A percentile compares a stretch with the other conserved stretches of the same genome.
phyloP scores from a whole-genome alignment of 1,140 invertebrate species.

The Tetramorium alpestre region DNA sequence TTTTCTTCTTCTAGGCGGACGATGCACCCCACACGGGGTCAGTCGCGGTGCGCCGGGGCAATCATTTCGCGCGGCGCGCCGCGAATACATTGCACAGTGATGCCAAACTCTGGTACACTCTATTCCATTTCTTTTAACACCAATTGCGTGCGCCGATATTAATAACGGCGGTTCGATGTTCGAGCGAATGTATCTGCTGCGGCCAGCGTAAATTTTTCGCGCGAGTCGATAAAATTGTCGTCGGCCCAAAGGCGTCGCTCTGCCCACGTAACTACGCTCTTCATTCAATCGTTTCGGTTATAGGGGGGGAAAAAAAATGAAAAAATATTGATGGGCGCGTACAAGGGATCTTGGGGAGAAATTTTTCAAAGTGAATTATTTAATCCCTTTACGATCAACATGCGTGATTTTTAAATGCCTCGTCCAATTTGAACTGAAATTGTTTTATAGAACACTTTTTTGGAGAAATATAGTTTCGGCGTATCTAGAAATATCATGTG shows the following conservation, averaged over 20 bases:
- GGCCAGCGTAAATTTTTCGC: conserved; percentile 9
- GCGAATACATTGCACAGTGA: conserved; percentile 82
- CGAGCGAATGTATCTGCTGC: conserved; percentile 64
- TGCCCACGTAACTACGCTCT: conserved; percentile 35
- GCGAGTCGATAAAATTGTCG: conserved; percentile 28
- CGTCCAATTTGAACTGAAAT: neutral
- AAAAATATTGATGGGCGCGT: neutral
- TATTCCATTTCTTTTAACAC: conserved; percentile 72
- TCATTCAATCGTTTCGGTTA: neutral
- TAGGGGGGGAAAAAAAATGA: neutral
- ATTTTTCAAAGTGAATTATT: neutral
- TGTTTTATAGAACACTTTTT: neutral
- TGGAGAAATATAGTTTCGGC: neutral
- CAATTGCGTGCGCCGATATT: conserved; percentile 73
- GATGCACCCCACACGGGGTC: neutral
- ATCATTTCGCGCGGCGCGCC: conserved; percentile 64
- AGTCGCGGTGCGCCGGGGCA: conserved; percentile 7
- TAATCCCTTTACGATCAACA: neutral
- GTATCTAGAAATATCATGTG: neutral
- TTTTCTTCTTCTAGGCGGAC: neutral
- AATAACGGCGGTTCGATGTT: conserved; percentile 51
- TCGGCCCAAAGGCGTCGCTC: conserved; percentile 21
- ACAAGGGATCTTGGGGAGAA: neutral
- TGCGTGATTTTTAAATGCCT: neutral
- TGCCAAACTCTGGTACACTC: conserved; percentile 81